phyloP scores from a whole-genome alignment of 2,888 invertebrate genomes.

The Lasioglossum leucozonium region DNA sequence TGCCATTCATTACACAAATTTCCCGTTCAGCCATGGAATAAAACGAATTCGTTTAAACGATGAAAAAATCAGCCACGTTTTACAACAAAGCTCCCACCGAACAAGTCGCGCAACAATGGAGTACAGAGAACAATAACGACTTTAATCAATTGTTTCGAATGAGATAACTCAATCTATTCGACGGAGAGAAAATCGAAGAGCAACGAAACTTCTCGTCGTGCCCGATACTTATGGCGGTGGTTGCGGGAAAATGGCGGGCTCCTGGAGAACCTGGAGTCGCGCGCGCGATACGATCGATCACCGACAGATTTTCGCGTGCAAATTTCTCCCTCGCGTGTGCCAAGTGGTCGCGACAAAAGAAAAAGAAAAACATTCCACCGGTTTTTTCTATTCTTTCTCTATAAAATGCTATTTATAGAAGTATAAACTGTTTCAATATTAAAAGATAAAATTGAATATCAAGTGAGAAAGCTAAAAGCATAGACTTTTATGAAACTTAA shows the following conservation, averaged over 20 bases:
- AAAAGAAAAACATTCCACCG: constrained; percentile 7
- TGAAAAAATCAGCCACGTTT: not conserved
- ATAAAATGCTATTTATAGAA: too few species aligned
- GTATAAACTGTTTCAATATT: too few species aligned
- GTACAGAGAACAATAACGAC: not conserved
- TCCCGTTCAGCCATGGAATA: not conserved
- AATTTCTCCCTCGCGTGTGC: constrained; percentile 18
- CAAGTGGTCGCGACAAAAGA: not conserved
- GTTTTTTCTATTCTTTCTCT: constrained; percentile 26
- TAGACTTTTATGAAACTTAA: too few species aligned
- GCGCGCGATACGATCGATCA: constrained; percentile 44
- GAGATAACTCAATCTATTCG: not conserved
- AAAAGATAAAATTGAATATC: too few species aligned
- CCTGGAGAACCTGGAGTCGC: not conserved
- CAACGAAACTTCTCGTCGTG: not conserved
- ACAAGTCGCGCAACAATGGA: not conserved
- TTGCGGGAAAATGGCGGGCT: not conserved
- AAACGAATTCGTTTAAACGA: not conserved
- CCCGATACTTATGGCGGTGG: not conserved
- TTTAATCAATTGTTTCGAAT: constrained; percentile 1
- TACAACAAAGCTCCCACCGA: not conserved
- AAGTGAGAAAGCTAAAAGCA: too few species aligned
- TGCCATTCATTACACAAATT: not conserved
- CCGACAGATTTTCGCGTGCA: constrained; percentile 57
- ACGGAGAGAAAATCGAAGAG: not conserved